These are phyloP conservation scores for Masnerella sp. DNA, from an alignment of 2,888 invertebrate species.

Conservation along the genomic window DNA sequence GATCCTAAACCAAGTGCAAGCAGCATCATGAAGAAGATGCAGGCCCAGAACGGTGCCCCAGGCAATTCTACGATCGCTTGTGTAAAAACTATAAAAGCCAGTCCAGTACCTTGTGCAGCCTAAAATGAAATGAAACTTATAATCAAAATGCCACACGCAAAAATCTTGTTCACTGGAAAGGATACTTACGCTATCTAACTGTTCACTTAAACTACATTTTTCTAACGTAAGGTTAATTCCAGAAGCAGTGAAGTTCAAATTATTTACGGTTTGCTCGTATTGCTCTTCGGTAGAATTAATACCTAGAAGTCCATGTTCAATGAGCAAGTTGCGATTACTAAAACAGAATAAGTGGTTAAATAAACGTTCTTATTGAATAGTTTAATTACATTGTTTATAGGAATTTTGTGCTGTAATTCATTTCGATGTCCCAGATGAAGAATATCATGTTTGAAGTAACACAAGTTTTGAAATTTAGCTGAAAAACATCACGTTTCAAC, in stretches of 20 bases:
- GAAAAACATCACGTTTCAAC: too few relatives aligned
- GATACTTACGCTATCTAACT: constrained; percentile 85
- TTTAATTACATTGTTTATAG: too few relatives aligned
- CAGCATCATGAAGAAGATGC: constrained; percentile 97
- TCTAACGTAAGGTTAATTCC: constrained; percentile 79
- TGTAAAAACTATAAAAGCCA: constrained; percentile 98
- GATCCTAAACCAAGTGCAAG: constrained; percentile 95
- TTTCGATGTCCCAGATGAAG: too few relatives aligned
- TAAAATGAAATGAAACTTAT: constrained; percentile 72
- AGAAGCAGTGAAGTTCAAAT: constrained; percentile 71
- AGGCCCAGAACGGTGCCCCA: constrained; percentile 96
- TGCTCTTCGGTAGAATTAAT: constrained; percentile 80
- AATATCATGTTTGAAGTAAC: too few relatives aligned
- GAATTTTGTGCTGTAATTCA: too few relatives aligned
- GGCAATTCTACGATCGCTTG: constrained; percentile 97
- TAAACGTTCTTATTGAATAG: too few relatives aligned
- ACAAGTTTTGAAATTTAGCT: too few relatives aligned
- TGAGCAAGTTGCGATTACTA: constrained; percentile 80
- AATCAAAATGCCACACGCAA: too few relatives aligned
- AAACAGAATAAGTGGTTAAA: too few relatives aligned
- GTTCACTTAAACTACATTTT: constrained; percentile 85
- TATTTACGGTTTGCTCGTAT: constrained; percentile 79
- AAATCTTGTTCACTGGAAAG: too few relatives aligned
- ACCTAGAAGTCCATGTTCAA: constrained; percentile 75
- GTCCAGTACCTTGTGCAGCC: constrained; percentile 97